These are phyloP conservation scores for Labrus mixtus DNA, from an alignment of 2,113 vertebrate species.

Conservation along the genomic window DNA sequence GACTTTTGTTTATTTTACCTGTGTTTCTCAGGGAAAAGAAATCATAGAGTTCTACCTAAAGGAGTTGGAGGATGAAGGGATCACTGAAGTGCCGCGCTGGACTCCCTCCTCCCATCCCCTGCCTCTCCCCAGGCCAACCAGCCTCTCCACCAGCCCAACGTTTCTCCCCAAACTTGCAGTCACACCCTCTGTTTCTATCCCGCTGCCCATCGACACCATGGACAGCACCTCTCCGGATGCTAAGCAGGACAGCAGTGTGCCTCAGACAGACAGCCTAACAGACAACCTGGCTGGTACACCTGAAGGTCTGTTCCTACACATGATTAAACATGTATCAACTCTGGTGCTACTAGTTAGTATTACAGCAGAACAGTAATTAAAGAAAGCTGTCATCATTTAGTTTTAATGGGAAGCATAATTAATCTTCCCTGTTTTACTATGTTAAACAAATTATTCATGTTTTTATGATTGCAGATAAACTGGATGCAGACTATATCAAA, in stretches of 20 bases:
- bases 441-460: not conserved
- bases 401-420: too few species aligned
- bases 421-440: not conserved
- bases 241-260: constrained; percentile 75
- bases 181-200: constrained; percentile 43
- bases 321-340: not conserved
- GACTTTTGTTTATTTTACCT: not conserved
- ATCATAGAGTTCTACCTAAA: constrained; percentile 97
- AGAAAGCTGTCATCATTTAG: too few species aligned
- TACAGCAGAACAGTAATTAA: too few species aligned
- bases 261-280: constrained; percentile 70
- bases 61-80: constrained; percentile 91
- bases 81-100: constrained; percentile 91
- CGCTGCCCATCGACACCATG: constrained; percentile 62
- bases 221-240: constrained; percentile 74
- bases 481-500: constrained; percentile 97
- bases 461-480: constrained; percentile 86
- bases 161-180: constrained; percentile 68
- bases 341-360: not conserved
- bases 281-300: constrained; percentile 86
- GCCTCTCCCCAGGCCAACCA: constrained; percentile 58
- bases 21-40: constrained; percentile 90
- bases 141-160: constrained; percentile 66
- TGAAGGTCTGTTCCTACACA: constrained; percentile 81
- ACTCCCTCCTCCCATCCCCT: constrained; percentile 65